Evolutionary conservation across 2,113 vertebrate genomes (phyloP).

Genomic region (Tupaia chinensis): DNA sequence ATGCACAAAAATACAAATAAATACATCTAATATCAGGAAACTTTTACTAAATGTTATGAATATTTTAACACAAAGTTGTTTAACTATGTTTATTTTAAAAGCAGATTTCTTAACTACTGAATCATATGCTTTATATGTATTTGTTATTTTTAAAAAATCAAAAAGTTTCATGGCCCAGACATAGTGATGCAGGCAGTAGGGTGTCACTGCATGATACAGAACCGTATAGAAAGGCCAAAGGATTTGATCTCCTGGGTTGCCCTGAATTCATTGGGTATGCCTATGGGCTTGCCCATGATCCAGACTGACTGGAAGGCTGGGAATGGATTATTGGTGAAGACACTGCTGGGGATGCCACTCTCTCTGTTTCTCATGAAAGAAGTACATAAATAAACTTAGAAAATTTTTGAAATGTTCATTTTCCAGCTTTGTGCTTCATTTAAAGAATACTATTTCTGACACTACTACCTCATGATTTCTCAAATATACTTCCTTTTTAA

Average conservation of each 20-base stretch:
- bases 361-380: too few relatives aligned
- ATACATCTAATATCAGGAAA: neutral
- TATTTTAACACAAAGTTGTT: neutral
- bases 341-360: too few relatives aligned
- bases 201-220: too few relatives aligned
- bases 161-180: too few relatives aligned
- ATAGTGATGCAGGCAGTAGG: too few relatives aligned
- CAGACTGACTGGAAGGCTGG: too few relatives aligned
- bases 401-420: constrained; percentile 16
- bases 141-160: neutral
- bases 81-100: constrained; percentile 14
- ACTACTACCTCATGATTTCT: constrained; percentile 2
- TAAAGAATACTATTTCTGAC: neutral
- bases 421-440: neutral
- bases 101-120: neutral
- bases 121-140: neutral
- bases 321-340: too few relatives aligned
- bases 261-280: too few relatives aligned
- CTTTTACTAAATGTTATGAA: constrained; percentile 25
- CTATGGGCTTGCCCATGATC: too few relatives aligned
- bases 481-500: constrained; percentile 33
- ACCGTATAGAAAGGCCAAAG: too few relatives aligned
- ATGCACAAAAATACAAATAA: neutral
- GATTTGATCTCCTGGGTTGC: too few relatives aligned
- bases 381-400: too few relatives aligned